Percentiles rank a stretch among this genome's conserved stretches.
Evolutionary conservation across 2,113 vertebrate genomes (phyloP).

Genomic region (Mormoops blainvillei): DNA sequence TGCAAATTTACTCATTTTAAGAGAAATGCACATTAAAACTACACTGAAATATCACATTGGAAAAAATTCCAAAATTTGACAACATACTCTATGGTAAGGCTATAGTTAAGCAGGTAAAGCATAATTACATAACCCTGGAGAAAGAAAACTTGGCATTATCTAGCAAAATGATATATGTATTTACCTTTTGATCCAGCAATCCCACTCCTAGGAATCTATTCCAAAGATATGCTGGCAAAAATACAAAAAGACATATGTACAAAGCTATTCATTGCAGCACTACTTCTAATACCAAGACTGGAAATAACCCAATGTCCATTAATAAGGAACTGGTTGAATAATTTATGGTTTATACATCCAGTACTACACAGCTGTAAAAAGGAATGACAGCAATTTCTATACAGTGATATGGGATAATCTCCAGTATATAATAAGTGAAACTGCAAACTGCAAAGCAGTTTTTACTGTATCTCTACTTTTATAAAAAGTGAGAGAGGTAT

Average conservation of each 20-base stretch:
- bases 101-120: conserved; percentile 1
- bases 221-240: conserved; percentile 54
- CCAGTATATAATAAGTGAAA: not conserved
- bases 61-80: conserved; percentile 6
- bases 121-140: not conserved
- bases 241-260: conserved; percentile 44
- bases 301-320: conserved; percentile 1
- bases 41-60: not conserved
- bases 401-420: not conserved
- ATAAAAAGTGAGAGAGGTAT: not conserved
- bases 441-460: not conserved
- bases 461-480: not conserved
- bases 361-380: not conserved
- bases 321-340: not conserved
- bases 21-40: conserved; percentile 22
- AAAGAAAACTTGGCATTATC: conserved; percentile 20
- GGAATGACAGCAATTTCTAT: not conserved
- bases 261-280: not conserved
- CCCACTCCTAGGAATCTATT: conserved; percentile 41
- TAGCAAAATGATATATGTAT: conserved; percentile 2
- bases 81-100: not conserved
- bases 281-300: conserved; percentile 36
- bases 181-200: conserved; percentile 46
- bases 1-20: not conserved
- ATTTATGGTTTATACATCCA: not conserved